phyloP scores from a whole-genome alignment of 2,888 invertebrate genomes.

The Ornithoptera priamus region DNA sequence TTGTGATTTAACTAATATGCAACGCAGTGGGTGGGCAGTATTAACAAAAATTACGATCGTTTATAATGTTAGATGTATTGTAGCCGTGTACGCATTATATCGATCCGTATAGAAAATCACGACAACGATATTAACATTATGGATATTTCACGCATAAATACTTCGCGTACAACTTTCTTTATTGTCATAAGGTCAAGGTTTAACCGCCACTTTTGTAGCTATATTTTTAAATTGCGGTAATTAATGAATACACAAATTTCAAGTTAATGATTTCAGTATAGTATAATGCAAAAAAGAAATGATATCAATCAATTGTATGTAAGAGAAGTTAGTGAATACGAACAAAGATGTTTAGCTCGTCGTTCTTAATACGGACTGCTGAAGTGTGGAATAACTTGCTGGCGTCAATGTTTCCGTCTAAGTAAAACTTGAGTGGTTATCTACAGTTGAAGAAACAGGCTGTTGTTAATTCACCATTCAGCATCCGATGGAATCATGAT shows the following conservation, averaged over 20 bases:
- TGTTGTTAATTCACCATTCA: too few species aligned
- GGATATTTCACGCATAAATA: slow-evolving; percentile 10
- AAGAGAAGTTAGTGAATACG: too few species aligned
- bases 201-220: not conserved
- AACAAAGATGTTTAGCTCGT: too few species aligned
- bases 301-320: not conserved
- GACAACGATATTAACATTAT: slow-evolving; percentile 15
- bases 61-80: slow-evolving; percentile 17
- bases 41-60: slow-evolving; percentile 22
- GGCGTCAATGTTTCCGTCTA: too few species aligned
- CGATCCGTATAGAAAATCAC: slow-evolving; percentile 22
- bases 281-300: not conserved
- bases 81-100: slow-evolving; percentile 14
- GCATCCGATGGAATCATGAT: too few species aligned
- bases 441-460: too few species aligned
- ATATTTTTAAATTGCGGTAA: not conserved
- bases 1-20: slow-evolving; percentile 21
- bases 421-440: too few species aligned
- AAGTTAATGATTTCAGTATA: not conserved
- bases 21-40: slow-evolving; percentile 25
- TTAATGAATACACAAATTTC: not conserved
- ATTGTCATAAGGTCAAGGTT: not conserved
- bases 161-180: slow-evolving; percentile 2
- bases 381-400: too few species aligned
- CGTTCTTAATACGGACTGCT: too few species aligned